Conservation (phyloP, 2,113 vertebrate species). For the Stictonetta naevosa region DNA sequence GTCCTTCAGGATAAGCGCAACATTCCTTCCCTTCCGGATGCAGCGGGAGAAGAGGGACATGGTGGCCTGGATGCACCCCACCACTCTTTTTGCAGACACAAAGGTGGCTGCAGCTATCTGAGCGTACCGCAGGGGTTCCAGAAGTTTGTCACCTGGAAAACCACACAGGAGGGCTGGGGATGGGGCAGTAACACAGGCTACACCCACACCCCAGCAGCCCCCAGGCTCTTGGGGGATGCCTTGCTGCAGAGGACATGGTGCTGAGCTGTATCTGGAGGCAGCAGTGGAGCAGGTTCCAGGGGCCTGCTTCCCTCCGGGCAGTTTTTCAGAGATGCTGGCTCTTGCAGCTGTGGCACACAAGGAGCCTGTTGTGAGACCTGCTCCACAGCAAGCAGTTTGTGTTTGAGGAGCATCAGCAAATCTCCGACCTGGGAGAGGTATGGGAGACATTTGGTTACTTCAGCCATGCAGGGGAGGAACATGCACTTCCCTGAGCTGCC, state of each 20-base stretch:
- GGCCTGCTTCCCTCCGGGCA: too few species aligned
- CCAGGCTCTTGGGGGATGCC: not conserved
- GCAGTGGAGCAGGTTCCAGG: not conserved
- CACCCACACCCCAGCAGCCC: not conserved
- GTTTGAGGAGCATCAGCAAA: not conserved
- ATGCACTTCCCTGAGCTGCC: too few species aligned
- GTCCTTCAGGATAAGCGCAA: not conserved
- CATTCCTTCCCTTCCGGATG: not conserved
- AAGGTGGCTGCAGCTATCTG: not conserved
- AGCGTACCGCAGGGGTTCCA: not conserved
- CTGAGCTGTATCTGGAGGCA: not conserved
- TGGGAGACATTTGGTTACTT: not conserved
- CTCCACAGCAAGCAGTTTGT: not conserved
- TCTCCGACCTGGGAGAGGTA: not conserved
- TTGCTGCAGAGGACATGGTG: not conserved
- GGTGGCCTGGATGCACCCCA: not conserved
- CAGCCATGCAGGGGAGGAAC: accelerated
- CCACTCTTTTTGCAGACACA: not conserved
- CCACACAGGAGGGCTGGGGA: not conserved
- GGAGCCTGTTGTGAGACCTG: not conserved
- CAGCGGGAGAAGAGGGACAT: not conserved
- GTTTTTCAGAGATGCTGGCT: not conserved
- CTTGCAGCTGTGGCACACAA: not conserved
- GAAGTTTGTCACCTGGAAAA: not conserved
- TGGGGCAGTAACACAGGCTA: not conserved